Evolutionary conservation across 2,888 invertebrate species (phyloP).

Genomic region (Caradrina kadenii): DNA sequence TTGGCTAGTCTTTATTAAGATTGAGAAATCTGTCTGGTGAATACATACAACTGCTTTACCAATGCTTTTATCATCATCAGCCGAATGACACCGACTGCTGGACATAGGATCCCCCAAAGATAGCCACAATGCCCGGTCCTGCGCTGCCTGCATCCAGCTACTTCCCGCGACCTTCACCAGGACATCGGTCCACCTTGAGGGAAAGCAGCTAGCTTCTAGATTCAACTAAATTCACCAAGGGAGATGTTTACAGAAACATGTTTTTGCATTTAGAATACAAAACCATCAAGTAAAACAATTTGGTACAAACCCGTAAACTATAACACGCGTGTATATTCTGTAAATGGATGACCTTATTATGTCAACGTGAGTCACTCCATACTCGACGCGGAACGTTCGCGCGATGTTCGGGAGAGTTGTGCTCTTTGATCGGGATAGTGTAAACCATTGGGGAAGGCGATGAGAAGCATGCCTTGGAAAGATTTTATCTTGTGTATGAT

Average conservation of each 20-base stretch:
- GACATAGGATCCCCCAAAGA: too few species aligned
- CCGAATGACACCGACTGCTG: too few species aligned
- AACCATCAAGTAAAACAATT: slow-evolving; percentile 14
- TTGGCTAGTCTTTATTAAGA: too few species aligned
- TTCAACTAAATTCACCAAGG: background rate
- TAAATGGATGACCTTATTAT: slow-evolving; percentile 54
- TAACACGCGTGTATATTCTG: slow-evolving; percentile 24
- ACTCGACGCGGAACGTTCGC: slow-evolving; percentile 19
- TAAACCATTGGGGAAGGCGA: slow-evolving; percentile 51
- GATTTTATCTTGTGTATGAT: slow-evolving; percentile 29
- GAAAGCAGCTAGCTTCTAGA: too few species aligned
- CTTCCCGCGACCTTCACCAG: too few species aligned
- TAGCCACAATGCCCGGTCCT: too few species aligned
- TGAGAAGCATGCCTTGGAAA: slow-evolving; percentile 43
- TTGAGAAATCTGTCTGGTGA: too few species aligned
- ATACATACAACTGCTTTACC: too few species aligned
- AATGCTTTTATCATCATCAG: too few species aligned
- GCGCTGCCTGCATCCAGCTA: too few species aligned
- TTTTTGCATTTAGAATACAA: background rate
- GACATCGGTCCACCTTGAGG: too few species aligned
- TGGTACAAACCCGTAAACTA: slow-evolving; percentile 30
- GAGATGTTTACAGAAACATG: background rate
- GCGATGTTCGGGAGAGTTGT: slow-evolving; percentile 30
- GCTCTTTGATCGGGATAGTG: slow-evolving; percentile 54
- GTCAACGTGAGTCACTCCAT: slow-evolving; percentile 58